phyloP scores from a whole-genome alignment of 2,888 invertebrate genomes.

The Spisula subtruncata region DNA sequence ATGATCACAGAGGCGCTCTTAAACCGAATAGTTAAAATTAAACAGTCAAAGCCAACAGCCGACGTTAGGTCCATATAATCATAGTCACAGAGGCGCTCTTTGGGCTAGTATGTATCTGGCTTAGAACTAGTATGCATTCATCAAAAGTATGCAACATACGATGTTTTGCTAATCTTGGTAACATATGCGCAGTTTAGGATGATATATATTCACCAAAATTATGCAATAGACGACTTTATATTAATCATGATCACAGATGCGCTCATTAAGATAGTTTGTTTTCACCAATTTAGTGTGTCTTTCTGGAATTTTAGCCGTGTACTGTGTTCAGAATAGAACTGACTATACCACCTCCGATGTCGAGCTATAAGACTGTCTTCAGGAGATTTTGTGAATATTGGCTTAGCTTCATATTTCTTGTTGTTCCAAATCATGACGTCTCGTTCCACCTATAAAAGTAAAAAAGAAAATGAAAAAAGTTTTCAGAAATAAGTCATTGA shows the following conservation, averaged over 20 bases:
- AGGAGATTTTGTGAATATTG: constrained; percentile 90
- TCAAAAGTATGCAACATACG: too few relatives aligned
- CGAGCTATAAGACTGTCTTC: constrained; percentile 92
- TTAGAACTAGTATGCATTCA: too few relatives aligned
- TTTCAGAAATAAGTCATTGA: too few relatives aligned
- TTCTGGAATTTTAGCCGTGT: constrained; percentile 82
- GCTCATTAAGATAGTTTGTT: background rate
- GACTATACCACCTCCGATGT: constrained; percentile 94
- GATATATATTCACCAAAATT: too few relatives aligned
- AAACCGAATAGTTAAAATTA: too few relatives aligned
- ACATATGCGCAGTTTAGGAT: too few relatives aligned
- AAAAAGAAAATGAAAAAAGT: background rate
- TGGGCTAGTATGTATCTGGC: too few relatives aligned
- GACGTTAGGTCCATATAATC: too few relatives aligned
- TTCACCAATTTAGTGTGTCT: constrained; percentile 80
- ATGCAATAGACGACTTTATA: background rate
- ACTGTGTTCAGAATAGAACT: constrained; percentile 94
- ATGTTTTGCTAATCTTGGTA: too few relatives aligned
- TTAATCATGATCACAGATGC: background rate
- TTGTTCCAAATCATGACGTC: constrained; percentile 96
- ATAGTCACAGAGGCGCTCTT: too few relatives aligned
- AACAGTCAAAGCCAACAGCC: too few relatives aligned
- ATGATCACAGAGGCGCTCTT: background rate
- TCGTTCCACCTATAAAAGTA: constrained; percentile 91
- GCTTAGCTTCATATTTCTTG: constrained; percentile 92